Evolutionary conservation across 2,113 vertebrate genomes (phyloP), one percentile per base, ranked within the genome.

Genomic region (Platycercus adscitus): DNA sequence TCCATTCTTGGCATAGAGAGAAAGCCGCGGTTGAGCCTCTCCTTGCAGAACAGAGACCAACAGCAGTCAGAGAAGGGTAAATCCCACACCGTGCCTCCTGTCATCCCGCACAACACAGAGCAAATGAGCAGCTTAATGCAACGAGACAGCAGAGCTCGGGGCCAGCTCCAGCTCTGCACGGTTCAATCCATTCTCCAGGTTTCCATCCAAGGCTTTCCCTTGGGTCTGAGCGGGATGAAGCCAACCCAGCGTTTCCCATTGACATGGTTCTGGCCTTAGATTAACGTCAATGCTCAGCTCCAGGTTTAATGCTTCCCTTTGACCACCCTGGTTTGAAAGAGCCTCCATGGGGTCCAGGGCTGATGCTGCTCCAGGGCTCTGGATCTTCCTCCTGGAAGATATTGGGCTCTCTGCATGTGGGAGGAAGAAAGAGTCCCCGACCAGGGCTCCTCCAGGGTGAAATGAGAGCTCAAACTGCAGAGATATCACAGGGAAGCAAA

Each of bases 271-370:
- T 16, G 61, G 52, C 37, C 39, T 37, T 7, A 14, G 44, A 18
- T 6, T 0, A 15, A 73, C 0, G 1, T 7, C 56, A 41, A 16
- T 1, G 4, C 47, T 47, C 3, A 5, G 23, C 24, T 64, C 66
- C 29, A 43, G 5, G 20, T 43, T 56, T 65, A 72, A 72, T 1
- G 11, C 50, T 72, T 56, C 29, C 20, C 23, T 70, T 71, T 1
- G 33, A 24, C 21, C 35, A 17, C 16, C 9, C 29, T 12, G 58
- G 41, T 25, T 49, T 81, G 25, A 73, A 56, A 35, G 20, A 49
- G 17, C 11, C 35, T 73, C 50, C 7, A 1, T 0, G 3, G 35
- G 17, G 31, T 37, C 11, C 12, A 33, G 55, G 26, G 46, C 31
- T 44, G 33, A 14, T 37, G 84, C 44, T 50, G 15, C 16, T 25